Base-by-base conservation (phyloP, 2,888 invertebrate species). In the Acanthosoma haemorrhoidale region DNA sequence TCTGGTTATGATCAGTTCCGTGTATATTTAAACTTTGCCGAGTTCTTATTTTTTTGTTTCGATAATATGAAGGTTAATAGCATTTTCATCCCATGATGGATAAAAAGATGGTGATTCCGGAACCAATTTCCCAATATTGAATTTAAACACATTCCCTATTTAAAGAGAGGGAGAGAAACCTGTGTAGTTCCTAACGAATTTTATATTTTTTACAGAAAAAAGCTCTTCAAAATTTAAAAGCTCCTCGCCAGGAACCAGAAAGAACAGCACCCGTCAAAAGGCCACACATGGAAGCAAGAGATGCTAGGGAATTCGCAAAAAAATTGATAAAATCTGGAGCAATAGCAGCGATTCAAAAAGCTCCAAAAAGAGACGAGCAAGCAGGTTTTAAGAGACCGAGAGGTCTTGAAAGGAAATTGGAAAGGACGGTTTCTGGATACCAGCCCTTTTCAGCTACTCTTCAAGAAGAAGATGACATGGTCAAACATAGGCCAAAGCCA, bases 281-380 rank as follows among this genome's bases (percentile, higher is more conserved):
- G 18, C 88, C 90, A 0, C 95, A 95, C 79, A 88, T 92, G 4
- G 94, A 94, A 81, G 93, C 92, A 0, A 85, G 94, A 70, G 95
- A 96, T 83, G 96, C 96, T 2, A 87, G 94, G 58, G 96, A 96
- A 83, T 92, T 95, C 29, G 96, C 96, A 0, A 91, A 95, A 70
- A 96, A 96, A 79, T 82, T 96, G n/a, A 88, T 96, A 2, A 94
- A 94, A 81, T 92, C 94, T 74, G 96, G 96, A 9, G 94, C 92
- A 64, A 92, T 94, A 75, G 88, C 90, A 69, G 91, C 93, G 0
- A 91, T 91, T 72, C 88, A 90, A 69, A 93, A 92, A 78, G 90
- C 90, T 67, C 89, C 89, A 34, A 90, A 92, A 57, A 87, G 90
- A 76, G 90, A 93, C 38, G 95, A 96, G 79, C 94, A 94, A 71